Conservation (phyloP, 2,888 invertebrate species). For the Drosophila gaucha region DNA sequence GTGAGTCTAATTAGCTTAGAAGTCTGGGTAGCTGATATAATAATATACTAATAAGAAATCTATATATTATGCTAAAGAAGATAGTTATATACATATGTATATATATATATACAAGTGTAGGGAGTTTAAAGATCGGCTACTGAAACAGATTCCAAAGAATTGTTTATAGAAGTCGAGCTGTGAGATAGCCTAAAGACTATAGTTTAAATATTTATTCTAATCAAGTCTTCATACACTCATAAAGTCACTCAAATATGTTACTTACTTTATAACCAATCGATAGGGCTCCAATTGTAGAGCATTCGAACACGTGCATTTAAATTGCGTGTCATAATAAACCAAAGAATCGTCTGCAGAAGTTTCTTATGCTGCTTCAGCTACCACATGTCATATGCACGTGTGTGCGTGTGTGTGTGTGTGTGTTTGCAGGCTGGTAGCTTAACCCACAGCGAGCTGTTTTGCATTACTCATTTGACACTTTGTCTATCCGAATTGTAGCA, state of each 20-base stretch:
- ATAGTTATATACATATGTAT: no score
- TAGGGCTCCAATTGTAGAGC: background rate
- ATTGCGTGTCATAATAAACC: constrained; percentile 65
- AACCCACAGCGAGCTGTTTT: constrained; percentile 44
- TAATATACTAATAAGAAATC: no score
- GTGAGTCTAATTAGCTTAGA: no score
- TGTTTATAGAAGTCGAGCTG: no score
- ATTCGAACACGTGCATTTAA: constrained; percentile 23
- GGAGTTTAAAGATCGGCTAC: no score
- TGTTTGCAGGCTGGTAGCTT: background rate
- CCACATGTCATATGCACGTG: constrained; percentile 29
- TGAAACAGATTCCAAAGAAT: no score
- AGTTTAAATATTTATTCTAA: no score
- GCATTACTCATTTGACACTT: constrained; percentile 82
- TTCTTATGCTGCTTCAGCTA: background rate
- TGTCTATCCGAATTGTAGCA: constrained; percentile 62
- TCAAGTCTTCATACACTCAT: no score
- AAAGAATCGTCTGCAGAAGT: constrained; percentile 17
- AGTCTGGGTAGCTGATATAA: no score
- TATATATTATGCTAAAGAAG: no score
- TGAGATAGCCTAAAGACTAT: no score
- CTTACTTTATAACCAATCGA: background rate
- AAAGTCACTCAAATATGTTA: background rate
- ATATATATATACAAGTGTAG: no score
- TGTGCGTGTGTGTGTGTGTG: background rate